Evolutionary conservation across 1,140 invertebrate species (phyloP), one percentile per base, ranked within the genome.

Genomic region (Leptinotarsa defecta): DNA sequence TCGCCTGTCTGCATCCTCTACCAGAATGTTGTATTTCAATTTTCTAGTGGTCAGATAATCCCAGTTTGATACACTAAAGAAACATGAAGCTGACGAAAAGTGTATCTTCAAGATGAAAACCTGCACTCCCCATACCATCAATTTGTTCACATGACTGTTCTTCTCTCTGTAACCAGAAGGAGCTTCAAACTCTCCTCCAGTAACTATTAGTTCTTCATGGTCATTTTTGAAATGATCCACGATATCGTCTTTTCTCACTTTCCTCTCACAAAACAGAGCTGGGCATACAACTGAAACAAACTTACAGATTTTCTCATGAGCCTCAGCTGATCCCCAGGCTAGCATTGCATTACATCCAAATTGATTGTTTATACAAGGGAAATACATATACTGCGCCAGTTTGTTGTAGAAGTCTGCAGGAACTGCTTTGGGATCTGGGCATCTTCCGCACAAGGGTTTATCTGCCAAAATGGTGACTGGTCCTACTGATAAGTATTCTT

Each of bases 341-440:
- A 49, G 48, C 68, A 13, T 43, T 15, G 43, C 27, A n/a, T 43
- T n/a, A 48, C 68, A 70, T 20, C 68, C 68, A 52, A 13, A 52
- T 5, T n/a, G 19, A 49, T 70, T 43, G 48, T 70, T 70, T 19
- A 19, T 70, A 70, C 68, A 70, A 15, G 68, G 68, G 20, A 70
- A 70, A 52, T 34, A 70, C 68, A 70, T 70, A 17, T 48, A 19
- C 15, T 70, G 11, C 6, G 68, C 68, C 19, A 70, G 19, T 19
- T 70, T 49, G n/a, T 70, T 43, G 17, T 48, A 70, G 11, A 70
- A 70, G 22, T 19, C 20, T 17, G 68, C 68, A 48, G n/a, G 34
- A n/a, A 22, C 20, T 22, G 19, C 68, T 48, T n/a, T 49, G 13
- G 34, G 4, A 3, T 70, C 43, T 19, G n/a, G 34, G 8, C 68